Evolutionary conservation across 2,888 invertebrate species (phyloP).

Genomic region (Saturnia pavonia): DNA sequence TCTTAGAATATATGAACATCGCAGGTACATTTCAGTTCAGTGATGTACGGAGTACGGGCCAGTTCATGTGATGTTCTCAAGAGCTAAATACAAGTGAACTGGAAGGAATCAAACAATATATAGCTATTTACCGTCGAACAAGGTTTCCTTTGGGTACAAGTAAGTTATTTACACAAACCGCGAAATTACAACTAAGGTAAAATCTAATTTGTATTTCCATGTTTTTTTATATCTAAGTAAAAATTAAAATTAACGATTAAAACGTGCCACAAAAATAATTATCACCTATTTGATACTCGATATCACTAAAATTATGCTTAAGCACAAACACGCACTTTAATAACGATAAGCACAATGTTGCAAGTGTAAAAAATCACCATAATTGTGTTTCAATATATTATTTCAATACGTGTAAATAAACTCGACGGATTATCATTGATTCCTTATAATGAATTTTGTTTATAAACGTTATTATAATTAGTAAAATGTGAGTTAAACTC

Average conservation of each 20-base stretch:
- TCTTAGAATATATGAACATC: too few relatives aligned
- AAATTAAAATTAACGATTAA: constrained; percentile 38
- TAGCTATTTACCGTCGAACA: neutral
- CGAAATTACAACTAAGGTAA: constrained; percentile 40
- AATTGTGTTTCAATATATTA: constrained; percentile 18
- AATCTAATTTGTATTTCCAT: constrained; percentile 61
- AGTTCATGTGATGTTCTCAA: neutral
- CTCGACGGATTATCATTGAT: constrained; percentile 14
- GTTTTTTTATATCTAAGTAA: constrained; percentile 35
- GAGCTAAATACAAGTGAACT: neutral
- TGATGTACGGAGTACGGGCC: neutral
- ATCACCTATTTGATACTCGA: constrained; percentile 14
- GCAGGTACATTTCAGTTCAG: neutral
- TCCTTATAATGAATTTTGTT: constrained; percentile 23
- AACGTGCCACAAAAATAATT: constrained; percentile 49
- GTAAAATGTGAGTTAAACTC: neutral
- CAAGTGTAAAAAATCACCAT: constrained; percentile 23
- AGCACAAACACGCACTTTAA: constrained; percentile 55
- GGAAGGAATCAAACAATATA: neutral
- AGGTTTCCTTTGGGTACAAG: neutral
- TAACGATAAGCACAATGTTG: constrained; percentile 50
- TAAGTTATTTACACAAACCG: constrained; percentile 39
- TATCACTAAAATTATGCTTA: constrained; percentile 26
- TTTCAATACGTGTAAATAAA: constrained; percentile 13
- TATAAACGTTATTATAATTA: constrained; percentile 34